Conservation (phyloP, 1,140 invertebrate species). For the Polypedilum vanderplanki region DNA sequence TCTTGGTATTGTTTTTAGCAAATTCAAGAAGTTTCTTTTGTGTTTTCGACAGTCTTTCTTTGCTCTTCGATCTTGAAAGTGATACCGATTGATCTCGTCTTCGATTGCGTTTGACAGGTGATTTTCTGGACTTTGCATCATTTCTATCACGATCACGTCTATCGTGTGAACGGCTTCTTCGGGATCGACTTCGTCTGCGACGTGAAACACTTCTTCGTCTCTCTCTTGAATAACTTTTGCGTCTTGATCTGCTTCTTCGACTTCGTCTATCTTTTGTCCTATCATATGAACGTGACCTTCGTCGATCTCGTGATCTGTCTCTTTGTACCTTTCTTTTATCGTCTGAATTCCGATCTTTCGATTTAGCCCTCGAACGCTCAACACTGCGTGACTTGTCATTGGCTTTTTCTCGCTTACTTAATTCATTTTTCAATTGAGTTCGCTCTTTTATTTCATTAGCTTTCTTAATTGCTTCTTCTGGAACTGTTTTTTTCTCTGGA, state of each 20-base stretch:
- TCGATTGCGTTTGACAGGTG: not conserved
- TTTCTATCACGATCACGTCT: slow-evolving; percentile 15
- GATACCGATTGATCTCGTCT: slow-evolving; percentile 8
- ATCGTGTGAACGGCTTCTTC: slow-evolving; percentile 35
- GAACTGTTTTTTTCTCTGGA: slow-evolving; percentile 30
- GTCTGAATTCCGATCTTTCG: slow-evolving; percentile 33
- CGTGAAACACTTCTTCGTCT: slow-evolving; percentile 35
- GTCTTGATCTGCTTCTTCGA: slow-evolving; percentile 33
- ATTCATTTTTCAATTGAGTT: slow-evolving; percentile 10
- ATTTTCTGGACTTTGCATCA: not conserved
- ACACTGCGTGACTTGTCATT: not conserved
- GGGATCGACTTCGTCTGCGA: not conserved
- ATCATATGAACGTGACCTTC: slow-evolving; percentile 26
- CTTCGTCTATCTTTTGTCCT: not conserved
- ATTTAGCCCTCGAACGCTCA: not conserved
- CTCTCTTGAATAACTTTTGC: slow-evolving; percentile 34
- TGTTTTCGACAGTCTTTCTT: not conserved
- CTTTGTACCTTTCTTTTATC: slow-evolving; percentile 28
- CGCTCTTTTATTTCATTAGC: slow-evolving; percentile 9
- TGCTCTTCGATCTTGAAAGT: not conserved
- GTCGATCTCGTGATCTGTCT: slow-evolving; percentile 44
- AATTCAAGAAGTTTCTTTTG: not conserved
- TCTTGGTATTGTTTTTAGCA: not conserved
- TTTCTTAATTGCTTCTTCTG: slow-evolving; percentile 15
- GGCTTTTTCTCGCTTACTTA: not conserved